Base-by-base conservation (phyloP, 64 coral and sea anemone species). In the Orbicella faveolata region DNA sequence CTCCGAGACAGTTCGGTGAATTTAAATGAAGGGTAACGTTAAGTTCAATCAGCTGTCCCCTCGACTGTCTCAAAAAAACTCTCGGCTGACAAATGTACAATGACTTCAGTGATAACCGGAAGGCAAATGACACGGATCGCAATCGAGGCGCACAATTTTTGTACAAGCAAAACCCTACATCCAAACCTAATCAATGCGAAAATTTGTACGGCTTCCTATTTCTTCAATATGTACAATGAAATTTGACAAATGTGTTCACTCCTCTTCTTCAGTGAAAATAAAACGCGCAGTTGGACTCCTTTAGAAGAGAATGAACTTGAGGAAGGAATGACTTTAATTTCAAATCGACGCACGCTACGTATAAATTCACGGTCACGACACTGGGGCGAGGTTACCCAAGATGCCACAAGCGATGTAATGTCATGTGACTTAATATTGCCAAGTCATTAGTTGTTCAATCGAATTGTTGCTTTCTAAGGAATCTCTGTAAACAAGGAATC, bases 161-260 rank as follows among this genome's bases (percentile, higher is more conserved):
- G 54, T 80, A 80, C 81, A 84, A 36, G 7, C 41, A 30, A 80
- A 8, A 84, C 35, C 62, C 57, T 82, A 64, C 6, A 35, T 34
- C 36, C 1, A 26, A 64, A 84, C 44, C 64, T 37, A 83, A 68
- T 84, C 34, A 21, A 23, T 19, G 62, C 62, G 61, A 84, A 20
- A 62, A 44, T 41, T 41, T 48, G 34, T 18, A 48, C 61, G 10
- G 63, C 36, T 64, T 15, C 63, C 54, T 66, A 37, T 68, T n/a
- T 36, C 14, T 17, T 20, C 34, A 39, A 21, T 84, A 84, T 84
- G 81, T 84, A 84, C 81, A 84, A 69, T 66, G 9, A 39, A 84
- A 68, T 67, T 68, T 68, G 17, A 41, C 53, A 68, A 84, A 51
- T 84, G 63, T 41, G 67, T 48, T 67, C 19, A 36, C 20, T 1